Conservation (phyloP, 2,113 vertebrate genomes). For the Anser cygnoides region DNA sequence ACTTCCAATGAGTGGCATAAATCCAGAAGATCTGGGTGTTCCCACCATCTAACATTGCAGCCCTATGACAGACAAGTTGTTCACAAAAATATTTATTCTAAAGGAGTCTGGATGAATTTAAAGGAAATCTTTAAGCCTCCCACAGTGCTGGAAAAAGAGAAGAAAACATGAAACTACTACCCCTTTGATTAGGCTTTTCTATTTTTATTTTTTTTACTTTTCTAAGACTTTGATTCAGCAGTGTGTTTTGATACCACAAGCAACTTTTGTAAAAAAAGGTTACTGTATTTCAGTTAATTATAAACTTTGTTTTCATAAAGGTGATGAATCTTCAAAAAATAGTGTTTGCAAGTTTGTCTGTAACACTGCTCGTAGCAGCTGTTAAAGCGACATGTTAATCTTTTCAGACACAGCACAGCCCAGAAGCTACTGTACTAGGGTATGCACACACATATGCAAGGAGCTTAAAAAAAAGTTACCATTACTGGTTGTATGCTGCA, state of each 20-base stretch:
- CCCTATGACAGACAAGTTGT: neutral
- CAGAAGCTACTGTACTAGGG: neutral
- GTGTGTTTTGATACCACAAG: neutral
- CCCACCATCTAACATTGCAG: neutral
- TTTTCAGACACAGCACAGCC: neutral
- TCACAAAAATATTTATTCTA: constrained; percentile 80
- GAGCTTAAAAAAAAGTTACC: too few relatives aligned
- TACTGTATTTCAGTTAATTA: neutral
- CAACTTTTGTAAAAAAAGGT: neutral
- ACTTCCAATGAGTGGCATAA: constrained; percentile 94
- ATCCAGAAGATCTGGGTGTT: constrained; percentile 62
- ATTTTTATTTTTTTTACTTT: neutral
- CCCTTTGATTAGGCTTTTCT: neutral
- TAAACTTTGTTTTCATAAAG: neutral
- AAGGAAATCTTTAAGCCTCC: constrained; percentile 84
- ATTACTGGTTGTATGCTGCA: neutral
- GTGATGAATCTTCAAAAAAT: neutral
- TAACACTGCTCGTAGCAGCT: fast-evolving
- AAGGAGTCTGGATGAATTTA: constrained; percentile 83
- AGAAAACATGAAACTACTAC: constrained; percentile 3
- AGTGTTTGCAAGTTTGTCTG: neutral
- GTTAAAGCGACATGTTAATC: neutral
- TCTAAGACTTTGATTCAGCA: neutral
- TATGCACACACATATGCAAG: neutral
- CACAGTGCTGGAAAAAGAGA: constrained; percentile 56